phyloP scores from a whole-genome alignment of 2,797 vertebrate species.

The Urosaurus nigricauda region DNA sequence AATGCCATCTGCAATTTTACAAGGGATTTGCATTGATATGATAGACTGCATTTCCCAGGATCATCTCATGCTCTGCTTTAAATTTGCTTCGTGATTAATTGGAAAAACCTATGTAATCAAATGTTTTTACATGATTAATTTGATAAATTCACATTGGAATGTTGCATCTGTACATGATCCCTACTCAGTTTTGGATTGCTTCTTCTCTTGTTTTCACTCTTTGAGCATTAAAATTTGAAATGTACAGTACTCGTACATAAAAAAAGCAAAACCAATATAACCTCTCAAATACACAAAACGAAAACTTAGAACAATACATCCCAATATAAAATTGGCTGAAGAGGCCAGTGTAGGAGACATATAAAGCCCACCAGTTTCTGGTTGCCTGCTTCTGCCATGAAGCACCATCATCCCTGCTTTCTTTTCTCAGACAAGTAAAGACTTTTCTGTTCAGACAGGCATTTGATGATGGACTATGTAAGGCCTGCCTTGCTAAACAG shows the following conservation, averaged over 20 bases:
- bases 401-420: neutral
- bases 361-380: neutral
- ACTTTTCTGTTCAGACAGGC: no score
- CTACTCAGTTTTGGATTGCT: neutral
- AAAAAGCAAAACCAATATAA: neutral
- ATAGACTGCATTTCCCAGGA: neutral
- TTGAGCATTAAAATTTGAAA: conserved; percentile 12
- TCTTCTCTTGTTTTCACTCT: neutral
- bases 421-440: no score
- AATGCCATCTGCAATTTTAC: neutral
- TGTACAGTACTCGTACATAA: neutral
- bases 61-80: neutral
- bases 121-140: neutral
- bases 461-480: no score
- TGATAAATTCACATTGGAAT: neutral
- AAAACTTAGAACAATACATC: no score
- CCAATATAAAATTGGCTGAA: neutral
- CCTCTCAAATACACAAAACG: neutral
- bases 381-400: neutral
- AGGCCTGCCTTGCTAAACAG: no score
- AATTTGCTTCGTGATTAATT: neutral
- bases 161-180: neutral
- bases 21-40: neutral
- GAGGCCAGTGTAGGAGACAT: neutral
- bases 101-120: no score